Evolutionary conservation across 2,888 invertebrate species (phyloP), one percentile per base, ranked within the genome.

Genomic region (Spicauda simplicius): DNA sequence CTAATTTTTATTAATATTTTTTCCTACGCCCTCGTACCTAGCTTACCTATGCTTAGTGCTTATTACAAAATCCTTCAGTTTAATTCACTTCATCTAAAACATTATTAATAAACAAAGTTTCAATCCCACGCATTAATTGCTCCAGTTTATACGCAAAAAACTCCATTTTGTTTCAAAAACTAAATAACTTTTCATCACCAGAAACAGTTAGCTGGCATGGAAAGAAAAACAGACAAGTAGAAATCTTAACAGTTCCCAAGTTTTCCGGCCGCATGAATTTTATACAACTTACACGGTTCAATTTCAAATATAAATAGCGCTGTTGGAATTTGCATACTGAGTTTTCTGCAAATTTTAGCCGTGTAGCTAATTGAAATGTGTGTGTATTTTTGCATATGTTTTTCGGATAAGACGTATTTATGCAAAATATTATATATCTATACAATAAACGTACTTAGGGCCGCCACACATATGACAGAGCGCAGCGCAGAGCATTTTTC

Each of bases 231-330:
- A 30, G 20, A n/a, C 45, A 58, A 45, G 20, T 58, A 45, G 58
- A 20, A 20, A n/a, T 58, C 58, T 58, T 57, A 45, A 45, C 45
- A 10, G 20, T 58, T 58, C 57, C 18, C 20, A 45, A 45, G 58
- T 58, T 58, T 58, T 45, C 25, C 45, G 20, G 19, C 57, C 45
- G 58, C 58, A 45, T 57, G 41, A 20, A 41, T 58, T 45, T 57
- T 25, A 45, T 45, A 45, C n/a, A 58, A 58, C 45, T 58, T 25
- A 41, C 45, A 58, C 45, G 45, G 45, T 58, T 45, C 58, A 58
- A 58, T 45, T 58, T 58, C 20, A 58, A 58, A 57, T 57, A 57
- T 57, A 41, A 41, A 58, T 58, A 58, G 20, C 20, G 14, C 45
- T 41, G 20, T 45, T 12, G 58, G 16, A 20, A 25, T 58, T 58